phyloP scores from a whole-genome alignment of 2,888 invertebrate genomes.

The Vesta saturnalis region DNA sequence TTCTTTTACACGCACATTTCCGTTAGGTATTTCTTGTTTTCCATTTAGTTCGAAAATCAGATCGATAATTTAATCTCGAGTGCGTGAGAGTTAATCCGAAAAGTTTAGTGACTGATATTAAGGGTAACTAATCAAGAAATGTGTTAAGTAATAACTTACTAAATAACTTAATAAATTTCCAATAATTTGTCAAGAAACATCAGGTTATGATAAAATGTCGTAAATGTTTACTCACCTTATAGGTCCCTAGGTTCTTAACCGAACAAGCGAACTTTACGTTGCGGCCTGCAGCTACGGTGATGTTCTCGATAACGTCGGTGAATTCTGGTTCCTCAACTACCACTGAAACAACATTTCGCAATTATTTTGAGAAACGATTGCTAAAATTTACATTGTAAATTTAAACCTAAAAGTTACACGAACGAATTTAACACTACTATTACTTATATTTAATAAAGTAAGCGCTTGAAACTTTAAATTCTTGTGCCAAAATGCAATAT shows the following conservation, averaged over 20 bases:
- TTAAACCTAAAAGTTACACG: slow-evolving; percentile 26
- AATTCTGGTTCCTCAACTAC: slow-evolving; percentile 83
- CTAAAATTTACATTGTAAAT: slow-evolving; percentile 34
- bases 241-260: slow-evolving; percentile 89
- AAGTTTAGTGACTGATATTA: slow-evolving; percentile 3
- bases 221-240: slow-evolving; percentile 75
- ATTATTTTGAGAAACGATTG: slow-evolving; percentile 31
- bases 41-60: neutral
- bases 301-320: slow-evolving; percentile 89
- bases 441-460: slow-evolving; percentile 10
- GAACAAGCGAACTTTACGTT: slow-evolving; percentile 90
- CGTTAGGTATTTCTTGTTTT: neutral
- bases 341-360: slow-evolving; percentile 35
- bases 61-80: slow-evolving; percentile 6
- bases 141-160: slow-evolving; percentile 22
- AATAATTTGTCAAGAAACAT: slow-evolving; percentile 38
- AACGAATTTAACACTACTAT: slow-evolving; percentile 18
- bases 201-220: slow-evolving; percentile 9
- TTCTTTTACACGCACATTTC: neutral
- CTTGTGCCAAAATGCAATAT: neutral
- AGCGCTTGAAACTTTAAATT: slow-evolving; percentile 10
- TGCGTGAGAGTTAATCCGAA: slow-evolving; percentile 4
- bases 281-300: slow-evolving; percentile 89
- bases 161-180: slow-evolving; percentile 24
- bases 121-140: slow-evolving; percentile 12